Evolutionary conservation across 2,888 invertebrate genomes (phyloP).

Genomic region (Arrhopalites spinosus): DNA sequence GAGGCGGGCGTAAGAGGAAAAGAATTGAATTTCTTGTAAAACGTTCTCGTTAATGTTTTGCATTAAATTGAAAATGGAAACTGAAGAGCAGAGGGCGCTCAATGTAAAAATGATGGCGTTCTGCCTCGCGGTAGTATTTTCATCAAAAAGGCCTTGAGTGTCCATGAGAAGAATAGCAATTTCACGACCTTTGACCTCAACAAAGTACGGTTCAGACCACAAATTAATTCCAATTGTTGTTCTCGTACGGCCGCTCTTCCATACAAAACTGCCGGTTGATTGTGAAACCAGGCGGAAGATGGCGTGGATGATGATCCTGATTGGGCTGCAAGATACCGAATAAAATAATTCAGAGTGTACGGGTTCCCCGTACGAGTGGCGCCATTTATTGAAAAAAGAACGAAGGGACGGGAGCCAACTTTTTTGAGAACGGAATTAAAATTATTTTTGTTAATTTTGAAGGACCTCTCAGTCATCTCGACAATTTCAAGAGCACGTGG

Average conservation of each 20-base stretch:
- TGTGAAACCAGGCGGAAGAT: neutral
- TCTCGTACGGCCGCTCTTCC: neutral
- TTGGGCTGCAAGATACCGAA: constrained; percentile 10
- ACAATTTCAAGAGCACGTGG: neutral
- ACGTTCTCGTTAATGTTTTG: neutral
- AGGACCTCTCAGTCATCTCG: neutral
- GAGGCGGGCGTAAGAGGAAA: neutral
- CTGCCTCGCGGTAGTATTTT: neutral
- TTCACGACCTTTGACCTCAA: neutral
- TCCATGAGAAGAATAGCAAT: neutral
- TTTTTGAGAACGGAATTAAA: constrained; percentile 10
- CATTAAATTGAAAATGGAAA: neutral
- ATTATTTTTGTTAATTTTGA: neutral
- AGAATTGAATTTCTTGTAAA: neutral
- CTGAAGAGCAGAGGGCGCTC: neutral
- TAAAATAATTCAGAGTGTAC: constrained; percentile 29
- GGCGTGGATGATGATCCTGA: neutral
- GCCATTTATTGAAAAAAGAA: constrained; percentile 29
- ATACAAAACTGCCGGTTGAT: neutral
- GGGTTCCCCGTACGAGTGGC: constrained; percentile 23
- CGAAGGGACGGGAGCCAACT: constrained; percentile 20
- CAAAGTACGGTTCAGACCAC: neutral
- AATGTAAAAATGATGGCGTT: constrained; percentile 4
- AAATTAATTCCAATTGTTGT: neutral
- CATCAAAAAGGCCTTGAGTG: neutral